Evolutionary conservation across 2,888 invertebrate genomes (phyloP).

Genomic region (Leucoma salicis): DNA sequence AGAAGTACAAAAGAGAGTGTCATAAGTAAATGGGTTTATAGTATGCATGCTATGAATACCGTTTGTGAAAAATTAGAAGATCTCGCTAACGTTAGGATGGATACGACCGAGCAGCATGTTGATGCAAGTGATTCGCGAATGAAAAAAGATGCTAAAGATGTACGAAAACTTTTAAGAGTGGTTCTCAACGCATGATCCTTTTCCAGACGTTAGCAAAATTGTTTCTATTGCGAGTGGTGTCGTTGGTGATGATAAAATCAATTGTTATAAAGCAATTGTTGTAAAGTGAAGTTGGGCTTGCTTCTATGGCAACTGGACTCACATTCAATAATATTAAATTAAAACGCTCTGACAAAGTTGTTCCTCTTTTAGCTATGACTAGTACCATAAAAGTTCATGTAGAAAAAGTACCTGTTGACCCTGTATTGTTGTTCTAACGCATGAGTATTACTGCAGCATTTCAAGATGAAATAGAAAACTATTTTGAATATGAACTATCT

Average conservation of each 20-base stretch:
- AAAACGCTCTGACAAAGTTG: slow-evolving; percentile 42
- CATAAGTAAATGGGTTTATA: slow-evolving; percentile 4
- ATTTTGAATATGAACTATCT: slow-evolving; percentile 26
- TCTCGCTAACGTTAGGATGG: slow-evolving; percentile 33
- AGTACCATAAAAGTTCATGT: slow-evolving; percentile 43
- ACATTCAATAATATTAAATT: slow-evolving; percentile 33
- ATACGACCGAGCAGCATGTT: slow-evolving; percentile 38
- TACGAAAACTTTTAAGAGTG: slow-evolving; percentile 14
- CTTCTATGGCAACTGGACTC: slow-evolving; percentile 1
- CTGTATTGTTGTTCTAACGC: slow-evolving; percentile 43
- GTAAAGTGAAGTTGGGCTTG: slow-evolving; percentile 40
- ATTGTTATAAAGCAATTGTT: slow-evolving; percentile 18
- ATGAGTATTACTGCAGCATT: slow-evolving; percentile 29
- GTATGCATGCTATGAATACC: slow-evolving; percentile 8
- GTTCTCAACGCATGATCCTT: slow-evolving; percentile 1
- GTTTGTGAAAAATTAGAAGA: slow-evolving; percentile 35
- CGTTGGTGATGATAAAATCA: slow-evolving; percentile 19
- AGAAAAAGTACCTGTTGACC: slow-evolving; percentile 38
- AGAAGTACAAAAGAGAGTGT: slow-evolving; percentile 52
- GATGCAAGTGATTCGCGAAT: slow-evolving; percentile 36
- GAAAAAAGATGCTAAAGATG: slow-evolving; percentile 18
- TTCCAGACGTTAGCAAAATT: not conserved
- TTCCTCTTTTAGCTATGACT: slow-evolving; percentile 42
- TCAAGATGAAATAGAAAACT: slow-evolving; percentile 28
- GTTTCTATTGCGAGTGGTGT: slow-evolving; percentile 6